Evolutionary conservation across 2,797 vertebrate genomes (phyloP).

Genomic region (Acridotheres tristis): DNA sequence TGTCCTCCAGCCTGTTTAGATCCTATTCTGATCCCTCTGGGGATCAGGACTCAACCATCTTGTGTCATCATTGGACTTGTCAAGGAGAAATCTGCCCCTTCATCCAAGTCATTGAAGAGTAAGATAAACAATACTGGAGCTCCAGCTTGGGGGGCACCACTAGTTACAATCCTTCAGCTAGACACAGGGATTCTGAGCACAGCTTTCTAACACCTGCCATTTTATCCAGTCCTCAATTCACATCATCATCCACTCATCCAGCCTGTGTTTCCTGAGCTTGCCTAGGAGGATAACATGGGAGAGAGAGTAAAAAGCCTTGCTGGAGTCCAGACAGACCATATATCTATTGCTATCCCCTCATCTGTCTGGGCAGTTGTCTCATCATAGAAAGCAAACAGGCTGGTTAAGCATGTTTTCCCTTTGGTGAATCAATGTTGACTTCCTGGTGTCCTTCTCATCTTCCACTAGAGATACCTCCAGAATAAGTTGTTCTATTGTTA

Average conservation of each 20-base stretch:
- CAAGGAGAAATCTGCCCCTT: rapidly evolving
- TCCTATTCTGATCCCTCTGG: neutral
- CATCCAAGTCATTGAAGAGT: neutral
- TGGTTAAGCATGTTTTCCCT: neutral
- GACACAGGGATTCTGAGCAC: too few relatives aligned
- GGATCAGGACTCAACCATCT: neutral
- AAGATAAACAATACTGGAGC: neutral
- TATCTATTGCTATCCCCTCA: neutral
- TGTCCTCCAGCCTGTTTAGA: neutral
- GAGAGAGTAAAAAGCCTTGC: neutral
- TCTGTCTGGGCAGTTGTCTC: neutral
- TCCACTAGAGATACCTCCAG: neutral
- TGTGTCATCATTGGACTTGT: rapidly evolving
- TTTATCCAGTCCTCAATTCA: neutral
- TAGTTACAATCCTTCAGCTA: neutral
- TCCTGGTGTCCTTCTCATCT: neutral
- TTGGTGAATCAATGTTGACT: neutral
- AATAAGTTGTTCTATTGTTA: neutral
- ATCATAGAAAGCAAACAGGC: neutral
- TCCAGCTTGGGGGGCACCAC: too few relatives aligned
- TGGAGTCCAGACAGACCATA: neutral
- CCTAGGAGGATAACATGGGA: neutral
- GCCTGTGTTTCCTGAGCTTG: neutral
- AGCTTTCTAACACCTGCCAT: neutral
- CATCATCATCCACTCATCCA: neutral